Evolutionary conservation across 2,888 invertebrate species (phyloP), one percentile per base, ranked within the genome.

Genomic region (Tupiocoris notatus): DNA sequence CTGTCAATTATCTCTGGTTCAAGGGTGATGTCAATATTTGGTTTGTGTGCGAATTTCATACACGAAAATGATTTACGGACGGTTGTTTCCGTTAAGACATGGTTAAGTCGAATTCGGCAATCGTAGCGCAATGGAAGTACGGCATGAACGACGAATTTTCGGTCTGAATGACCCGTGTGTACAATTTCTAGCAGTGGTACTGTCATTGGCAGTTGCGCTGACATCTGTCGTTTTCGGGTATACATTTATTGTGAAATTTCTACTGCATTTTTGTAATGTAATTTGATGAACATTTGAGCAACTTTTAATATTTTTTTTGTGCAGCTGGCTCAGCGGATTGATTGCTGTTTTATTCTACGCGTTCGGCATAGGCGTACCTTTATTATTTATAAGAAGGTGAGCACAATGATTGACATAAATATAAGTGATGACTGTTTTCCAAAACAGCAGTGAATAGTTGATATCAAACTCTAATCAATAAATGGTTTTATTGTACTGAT

Each of bases 281-380:
- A 39, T 39, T 22, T n/a, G 23, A n/a, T 2, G 23, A 63, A 62
- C 12, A 17, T 75, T n/a, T 57, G n/a, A 2, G 18, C 22, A 64
- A 65, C 23, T 21, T 57, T 18, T 25, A 25, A 16, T 65, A 7
- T 16, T 18, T 9, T 56, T 61, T 67, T 56, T 63, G 18, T 39
- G 18, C 71, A 86, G 86, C 78, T 79, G 82, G 25, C 74, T 84
- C 23, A 83, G 84, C 73, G 84, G 84, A n/a, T 59, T 84, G 17
- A 78, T 84, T 39, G 81, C 85, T 66, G 81, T 84, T 70, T 78
- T 80, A 16, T 82, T 84, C 24, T 86, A 85, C 79, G 79, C 84
- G 70, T 80, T 82, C 61, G 86, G 86, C 77, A 83, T 84, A 80
- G 77, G 84, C n/a, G 80, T 83, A 12, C 84, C 86, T 79, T 83